phyloP scores from a whole-genome alignment of 2,113 vertebrate species.

The Equus quagga region DNA sequence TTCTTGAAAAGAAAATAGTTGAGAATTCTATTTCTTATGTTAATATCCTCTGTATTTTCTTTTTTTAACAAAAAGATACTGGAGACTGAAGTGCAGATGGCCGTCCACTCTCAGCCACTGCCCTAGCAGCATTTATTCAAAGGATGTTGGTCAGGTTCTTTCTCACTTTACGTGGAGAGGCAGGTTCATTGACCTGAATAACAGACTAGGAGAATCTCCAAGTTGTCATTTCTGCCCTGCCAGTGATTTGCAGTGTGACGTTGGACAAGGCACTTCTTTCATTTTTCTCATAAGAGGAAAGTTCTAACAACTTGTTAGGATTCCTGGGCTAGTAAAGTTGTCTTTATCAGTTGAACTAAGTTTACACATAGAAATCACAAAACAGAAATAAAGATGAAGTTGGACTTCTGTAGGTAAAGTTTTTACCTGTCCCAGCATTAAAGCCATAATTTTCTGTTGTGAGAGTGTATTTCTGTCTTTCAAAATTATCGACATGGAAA shows the following conservation, averaged over 20 bases:
- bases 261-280: slow-evolving; percentile 1
- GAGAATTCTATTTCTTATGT: neutral
- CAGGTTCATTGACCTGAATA: neutral
- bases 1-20: slow-evolving; percentile 22
- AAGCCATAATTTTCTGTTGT: neutral
- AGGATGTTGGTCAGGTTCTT: neutral
- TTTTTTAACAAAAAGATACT: neutral
- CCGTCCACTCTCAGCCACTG: neutral
- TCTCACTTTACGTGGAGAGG: neutral
- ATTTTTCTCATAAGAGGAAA: slow-evolving; percentile 6
- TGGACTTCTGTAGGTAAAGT: neutral
- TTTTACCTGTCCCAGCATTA: neutral
- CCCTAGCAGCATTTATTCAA: neutral
- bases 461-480: neutral
- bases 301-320: neutral
- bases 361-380: neutral
- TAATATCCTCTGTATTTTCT: neutral
- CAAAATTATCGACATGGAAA: neutral
- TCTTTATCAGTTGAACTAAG: neutral
- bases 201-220: neutral
- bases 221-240: neutral
- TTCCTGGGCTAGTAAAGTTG: neutral
- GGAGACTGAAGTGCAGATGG: neutral
- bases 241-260: neutral
- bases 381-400: slow-evolving; percentile 6